A percentile compares a stretch with the other conserved stretches of the same genome.
Conservation (phyloP, 2,113 vertebrate genomes). For the Cyphomyrus discorhynchus region DNA sequence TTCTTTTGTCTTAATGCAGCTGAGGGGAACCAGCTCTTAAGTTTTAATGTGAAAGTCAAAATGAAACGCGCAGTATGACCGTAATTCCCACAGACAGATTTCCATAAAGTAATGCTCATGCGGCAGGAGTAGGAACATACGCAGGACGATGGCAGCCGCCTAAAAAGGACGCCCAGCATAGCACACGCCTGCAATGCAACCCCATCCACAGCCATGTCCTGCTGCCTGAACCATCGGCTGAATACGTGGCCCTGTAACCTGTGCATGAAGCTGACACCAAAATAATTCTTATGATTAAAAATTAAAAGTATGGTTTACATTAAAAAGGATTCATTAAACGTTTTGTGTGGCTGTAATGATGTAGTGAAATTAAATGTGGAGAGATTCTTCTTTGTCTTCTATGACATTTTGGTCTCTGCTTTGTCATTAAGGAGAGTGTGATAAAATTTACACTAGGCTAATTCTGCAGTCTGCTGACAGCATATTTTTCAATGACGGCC, state of each 20-base stretch:
- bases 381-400: conserved; percentile 46
- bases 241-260: neutral
- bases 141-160: neutral
- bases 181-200: neutral
- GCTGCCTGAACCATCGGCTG: neutral
- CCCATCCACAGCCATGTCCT: neutral
- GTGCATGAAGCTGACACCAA: neutral
- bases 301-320: neutral
- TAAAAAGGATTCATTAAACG: conserved; percentile 46
- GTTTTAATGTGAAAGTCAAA: neutral
- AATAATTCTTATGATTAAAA: neutral
- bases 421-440: conserved; percentile 56
- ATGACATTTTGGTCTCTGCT: conserved; percentile 58
- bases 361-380: conserved; percentile 51
- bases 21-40: neutral
- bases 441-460: conserved; percentile 60
- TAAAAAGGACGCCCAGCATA: neutral
- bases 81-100: neutral
- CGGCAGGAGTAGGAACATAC: neutral
- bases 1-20: neutral
- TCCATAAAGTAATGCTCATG: neutral
- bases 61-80: neutral
- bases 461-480: conserved; percentile 59
- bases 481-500: conserved; percentile 61
- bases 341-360: conserved; percentile 52